phyloP scores from a whole-genome alignment of 2,797 vertebrate species.

The Buceros bicornis region DNA sequence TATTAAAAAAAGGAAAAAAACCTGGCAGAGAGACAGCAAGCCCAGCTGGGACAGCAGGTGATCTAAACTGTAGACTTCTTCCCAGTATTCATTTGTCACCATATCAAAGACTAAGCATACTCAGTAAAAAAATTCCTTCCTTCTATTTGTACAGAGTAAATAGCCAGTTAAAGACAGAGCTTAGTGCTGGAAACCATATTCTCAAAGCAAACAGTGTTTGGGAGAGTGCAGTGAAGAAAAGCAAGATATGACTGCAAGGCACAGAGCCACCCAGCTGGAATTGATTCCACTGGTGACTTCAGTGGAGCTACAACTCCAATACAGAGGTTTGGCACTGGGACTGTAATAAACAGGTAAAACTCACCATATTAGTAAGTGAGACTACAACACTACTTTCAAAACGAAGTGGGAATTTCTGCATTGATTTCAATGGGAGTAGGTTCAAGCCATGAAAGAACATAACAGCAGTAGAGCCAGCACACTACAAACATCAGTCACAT shows the following conservation, averaged over 20 bases:
- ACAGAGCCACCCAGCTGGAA: background rate
- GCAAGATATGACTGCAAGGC: background rate
- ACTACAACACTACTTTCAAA: background rate
- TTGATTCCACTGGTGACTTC: background rate
- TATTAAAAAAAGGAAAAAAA: background rate
- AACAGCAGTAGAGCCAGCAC: conserved; percentile 1
- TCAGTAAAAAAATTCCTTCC: conserved; percentile 54
- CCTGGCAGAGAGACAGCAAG: background rate
- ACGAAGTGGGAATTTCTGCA: background rate
- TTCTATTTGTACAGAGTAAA: conserved; percentile 17
- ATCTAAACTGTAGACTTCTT: conserved; percentile 43
- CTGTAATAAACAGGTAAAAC: background rate
- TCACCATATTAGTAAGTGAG: background rate
- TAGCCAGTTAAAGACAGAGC: background rate
- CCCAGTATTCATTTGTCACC: conserved; percentile 44
- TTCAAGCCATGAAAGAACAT: background rate
- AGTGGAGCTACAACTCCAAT: background rate
- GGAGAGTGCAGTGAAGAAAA: background rate
- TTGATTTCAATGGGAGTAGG: background rate
- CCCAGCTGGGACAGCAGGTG: conserved; percentile 65
- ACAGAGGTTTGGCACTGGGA: background rate
- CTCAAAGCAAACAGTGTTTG: conserved; percentile 11
- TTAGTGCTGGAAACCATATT: background rate
- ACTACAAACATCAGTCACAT: background rate
- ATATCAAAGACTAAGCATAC: conserved; percentile 55